Evolutionary conservation across 2,797 vertebrate genomes (phyloP).

Genomic region (Pangasius larnaudii): DNA sequence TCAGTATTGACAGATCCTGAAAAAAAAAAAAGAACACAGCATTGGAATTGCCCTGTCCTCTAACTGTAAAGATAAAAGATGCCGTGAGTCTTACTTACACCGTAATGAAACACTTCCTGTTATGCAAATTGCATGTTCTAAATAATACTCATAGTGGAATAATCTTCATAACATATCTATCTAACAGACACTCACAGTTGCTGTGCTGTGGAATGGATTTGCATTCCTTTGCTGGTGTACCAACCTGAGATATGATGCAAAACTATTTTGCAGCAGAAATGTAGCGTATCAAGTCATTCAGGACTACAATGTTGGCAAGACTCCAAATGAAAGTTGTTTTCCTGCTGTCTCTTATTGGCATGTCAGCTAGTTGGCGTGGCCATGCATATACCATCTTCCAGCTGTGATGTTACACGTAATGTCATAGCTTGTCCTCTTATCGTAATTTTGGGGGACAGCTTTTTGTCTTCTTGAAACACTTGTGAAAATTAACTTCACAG

Average conservation of each 20-base stretch:
- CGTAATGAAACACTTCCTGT: background rate
- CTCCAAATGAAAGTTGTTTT: background rate
- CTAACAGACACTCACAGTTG: background rate
- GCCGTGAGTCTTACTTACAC: background rate
- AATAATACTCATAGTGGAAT: background rate
- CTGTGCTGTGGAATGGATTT: background rate
- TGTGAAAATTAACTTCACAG: background rate
- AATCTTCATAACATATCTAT: background rate
- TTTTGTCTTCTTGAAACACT: background rate
- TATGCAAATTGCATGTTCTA: background rate
- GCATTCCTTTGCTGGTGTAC: background rate
- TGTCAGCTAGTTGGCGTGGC: background rate
- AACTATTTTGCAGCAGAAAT: background rate
- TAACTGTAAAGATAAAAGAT: background rate
- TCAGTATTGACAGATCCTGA: background rate
- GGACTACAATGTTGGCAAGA: background rate
- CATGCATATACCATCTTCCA: background rate
- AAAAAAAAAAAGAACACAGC: background rate
- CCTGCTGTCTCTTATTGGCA: background rate
- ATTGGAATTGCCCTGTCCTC: background rate
- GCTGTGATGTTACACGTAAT: background rate
- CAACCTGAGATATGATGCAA: background rate
- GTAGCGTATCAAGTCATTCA: slow-evolving; percentile 6
- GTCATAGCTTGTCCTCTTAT: background rate
- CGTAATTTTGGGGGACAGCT: background rate